Evolutionary conservation across 2,797 vertebrate genomes (phyloP).

Genomic region (Delichon dasypus): DNA sequence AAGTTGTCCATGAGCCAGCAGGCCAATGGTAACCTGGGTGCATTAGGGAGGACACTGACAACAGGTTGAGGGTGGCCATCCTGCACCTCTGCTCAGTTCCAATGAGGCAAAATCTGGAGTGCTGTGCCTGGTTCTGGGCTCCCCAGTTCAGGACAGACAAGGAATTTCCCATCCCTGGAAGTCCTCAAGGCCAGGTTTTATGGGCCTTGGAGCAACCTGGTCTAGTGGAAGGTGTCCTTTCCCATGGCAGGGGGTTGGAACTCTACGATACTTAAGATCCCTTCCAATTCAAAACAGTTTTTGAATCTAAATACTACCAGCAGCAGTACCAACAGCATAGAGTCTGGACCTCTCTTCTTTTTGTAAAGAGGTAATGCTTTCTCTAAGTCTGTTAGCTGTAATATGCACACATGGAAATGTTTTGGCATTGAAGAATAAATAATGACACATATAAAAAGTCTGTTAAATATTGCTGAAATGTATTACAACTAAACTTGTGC

Average conservation of each 20-base stretch:
- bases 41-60: fast-evolving
- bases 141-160: background rate
- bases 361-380: background rate
- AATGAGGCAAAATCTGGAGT: background rate
- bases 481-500: background rate
- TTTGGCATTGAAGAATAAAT: background rate
- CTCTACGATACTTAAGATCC: fast-evolving
- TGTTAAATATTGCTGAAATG: background rate
- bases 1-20: background rate
- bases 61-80: too few species aligned
- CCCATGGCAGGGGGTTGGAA: background rate
- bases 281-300: background rate
- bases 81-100: background rate
- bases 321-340: background rate
- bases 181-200: background rate
- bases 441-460: background rate
- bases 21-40: background rate
- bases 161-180: background rate
- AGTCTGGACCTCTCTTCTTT: background rate
- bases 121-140: background rate
- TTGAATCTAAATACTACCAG: background rate
- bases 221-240: background rate
- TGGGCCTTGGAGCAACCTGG: background rate
- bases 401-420: background rate
- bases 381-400: background rate